Evolutionary conservation across 2,888 invertebrate species (phyloP).

Genomic region (Pristionchus entomophagus): DNA sequence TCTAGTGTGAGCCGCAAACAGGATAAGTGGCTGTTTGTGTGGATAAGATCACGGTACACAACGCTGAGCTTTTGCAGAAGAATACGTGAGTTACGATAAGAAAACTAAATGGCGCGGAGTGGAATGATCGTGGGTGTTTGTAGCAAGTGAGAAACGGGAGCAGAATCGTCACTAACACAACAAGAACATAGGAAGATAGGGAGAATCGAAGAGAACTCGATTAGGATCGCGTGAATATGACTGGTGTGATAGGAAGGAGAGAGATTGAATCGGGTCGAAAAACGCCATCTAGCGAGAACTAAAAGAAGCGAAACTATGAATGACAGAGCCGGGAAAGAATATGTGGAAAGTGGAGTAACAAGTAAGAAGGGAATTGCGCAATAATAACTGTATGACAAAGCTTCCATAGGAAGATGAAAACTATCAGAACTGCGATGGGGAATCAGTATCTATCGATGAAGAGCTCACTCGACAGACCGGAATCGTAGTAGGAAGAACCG

Average conservation of each 20-base stretch:
- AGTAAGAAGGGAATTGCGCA: too few species aligned
- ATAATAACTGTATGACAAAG: too few species aligned
- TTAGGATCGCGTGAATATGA: background rate
- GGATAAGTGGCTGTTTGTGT: background rate
- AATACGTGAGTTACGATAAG: background rate
- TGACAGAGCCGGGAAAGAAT: background rate
- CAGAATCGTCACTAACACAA: background rate
- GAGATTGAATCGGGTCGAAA: background rate
- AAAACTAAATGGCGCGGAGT: too few species aligned
- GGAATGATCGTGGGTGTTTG: background rate
- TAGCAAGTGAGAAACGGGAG: background rate
- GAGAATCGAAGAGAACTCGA: background rate
- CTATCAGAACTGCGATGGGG: too few species aligned
- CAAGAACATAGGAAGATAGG: background rate
- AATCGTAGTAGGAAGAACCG: background rate
- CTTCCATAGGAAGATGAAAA: too few species aligned
- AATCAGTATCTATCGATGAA: conserved; percentile 21
- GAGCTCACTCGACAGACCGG: background rate
- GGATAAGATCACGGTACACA: background rate
- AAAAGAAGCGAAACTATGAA: background rate
- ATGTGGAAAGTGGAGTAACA: too few species aligned
- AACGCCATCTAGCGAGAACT: background rate
- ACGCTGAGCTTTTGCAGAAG: background rate
- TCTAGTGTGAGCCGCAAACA: too few species aligned
- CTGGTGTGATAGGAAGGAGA: background rate